Evolutionary conservation across 2,888 invertebrate species (phyloP).

Genomic region (Diaphora mendica): DNA sequence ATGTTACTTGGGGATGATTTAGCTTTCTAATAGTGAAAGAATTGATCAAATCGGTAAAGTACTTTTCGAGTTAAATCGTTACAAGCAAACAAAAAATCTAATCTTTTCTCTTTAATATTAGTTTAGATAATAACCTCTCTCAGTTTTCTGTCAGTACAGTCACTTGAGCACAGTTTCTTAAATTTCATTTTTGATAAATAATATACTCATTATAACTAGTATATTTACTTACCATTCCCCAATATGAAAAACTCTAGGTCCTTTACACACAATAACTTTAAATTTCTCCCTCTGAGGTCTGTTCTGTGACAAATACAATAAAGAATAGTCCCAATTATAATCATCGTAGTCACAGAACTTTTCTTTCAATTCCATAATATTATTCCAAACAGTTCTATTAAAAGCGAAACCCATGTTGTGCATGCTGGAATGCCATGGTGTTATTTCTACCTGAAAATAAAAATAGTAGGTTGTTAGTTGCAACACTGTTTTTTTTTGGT

Average conservation of each 20-base stretch:
- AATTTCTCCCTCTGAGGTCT: slow-evolving; percentile 90
- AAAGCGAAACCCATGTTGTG: slow-evolving; percentile 99
- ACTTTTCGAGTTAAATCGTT: too few species aligned
- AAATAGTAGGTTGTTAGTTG: not conserved
- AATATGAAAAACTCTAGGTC: slow-evolving; percentile 98
- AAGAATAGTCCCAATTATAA: slow-evolving; percentile 99
- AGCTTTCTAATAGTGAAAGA: too few species aligned
- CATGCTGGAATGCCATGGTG: slow-evolving; percentile 98
- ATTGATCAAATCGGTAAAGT: too few species aligned
- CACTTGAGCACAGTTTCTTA: too few species aligned
- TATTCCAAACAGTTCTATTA: slow-evolving; percentile 94
- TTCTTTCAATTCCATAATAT: slow-evolving; percentile 92
- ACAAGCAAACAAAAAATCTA: too few species aligned
- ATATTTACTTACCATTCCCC: slow-evolving; percentile 96
- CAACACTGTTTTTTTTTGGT: slow-evolving; percentile 2
- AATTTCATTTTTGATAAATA: too few species aligned
- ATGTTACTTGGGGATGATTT: too few species aligned
- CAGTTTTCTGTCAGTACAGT: too few species aligned
- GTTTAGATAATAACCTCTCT: too few species aligned
- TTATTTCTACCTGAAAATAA: slow-evolving; percentile 92
- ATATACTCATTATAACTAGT: too few species aligned
- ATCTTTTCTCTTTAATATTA: too few species aligned
- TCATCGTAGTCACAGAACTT: slow-evolving; percentile 99
- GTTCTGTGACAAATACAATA: slow-evolving; percentile 96
- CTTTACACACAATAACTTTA: slow-evolving; percentile 95